Conservation (phyloP, 1,140 invertebrate species). For the Zaprionus lachaisei region DNA sequence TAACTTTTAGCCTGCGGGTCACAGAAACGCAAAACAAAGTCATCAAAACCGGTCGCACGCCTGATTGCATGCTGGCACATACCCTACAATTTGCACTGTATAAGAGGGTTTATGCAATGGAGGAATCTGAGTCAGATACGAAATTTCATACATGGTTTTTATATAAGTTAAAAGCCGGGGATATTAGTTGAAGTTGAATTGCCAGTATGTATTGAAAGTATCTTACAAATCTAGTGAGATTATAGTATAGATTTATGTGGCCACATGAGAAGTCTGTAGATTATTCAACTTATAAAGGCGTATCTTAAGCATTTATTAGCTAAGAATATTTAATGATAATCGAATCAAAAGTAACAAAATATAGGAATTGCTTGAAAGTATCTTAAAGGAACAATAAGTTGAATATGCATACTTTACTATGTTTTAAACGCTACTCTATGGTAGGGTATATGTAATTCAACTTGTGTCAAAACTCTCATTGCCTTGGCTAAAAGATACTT, state of each 20-base stretch:
- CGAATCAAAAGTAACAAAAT: too few relatives aligned
- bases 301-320: too few relatives aligned
- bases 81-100: conserved; percentile 3
- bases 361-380: neutral
- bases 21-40: conserved; percentile 55
- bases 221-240: too few relatives aligned
- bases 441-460: conserved; percentile 21
- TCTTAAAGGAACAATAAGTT: neutral
- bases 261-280: too few relatives aligned
- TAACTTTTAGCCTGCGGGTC: conserved; percentile 36
- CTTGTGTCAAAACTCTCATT: neutral
- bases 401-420: too few relatives aligned
- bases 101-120: neutral
- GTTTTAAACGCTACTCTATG: neutral
- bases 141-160: neutral
- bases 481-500: conserved; percentile 33
- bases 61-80: conserved; percentile 46
- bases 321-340: too few relatives aligned
- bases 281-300: too few relatives aligned
- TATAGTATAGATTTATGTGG: too few relatives aligned
- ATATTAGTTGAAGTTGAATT: neutral
- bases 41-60: conserved; percentile 56
- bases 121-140: neutral
- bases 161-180: neutral
- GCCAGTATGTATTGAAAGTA: too few relatives aligned